phyloP scores from a whole-genome alignment of 2,888 invertebrate genomes.

The Melipona bicolor region DNA sequence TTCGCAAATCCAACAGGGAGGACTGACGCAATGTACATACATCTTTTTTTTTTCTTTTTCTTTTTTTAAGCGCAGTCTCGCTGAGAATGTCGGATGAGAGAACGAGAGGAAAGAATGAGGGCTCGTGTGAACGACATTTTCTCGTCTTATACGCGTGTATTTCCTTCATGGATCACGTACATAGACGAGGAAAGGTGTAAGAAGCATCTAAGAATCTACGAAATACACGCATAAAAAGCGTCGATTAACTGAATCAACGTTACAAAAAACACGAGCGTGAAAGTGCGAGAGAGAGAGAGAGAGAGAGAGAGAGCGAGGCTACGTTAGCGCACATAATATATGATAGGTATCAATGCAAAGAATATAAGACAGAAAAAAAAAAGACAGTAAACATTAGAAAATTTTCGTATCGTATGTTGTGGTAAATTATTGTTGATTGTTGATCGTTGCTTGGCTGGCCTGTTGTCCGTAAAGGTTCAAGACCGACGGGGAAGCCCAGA shows the following conservation, averaged over 20 bases:
- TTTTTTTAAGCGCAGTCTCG: constrained; percentile 11
- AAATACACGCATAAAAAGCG: background rate
- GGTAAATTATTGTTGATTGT: constrained; percentile 77
- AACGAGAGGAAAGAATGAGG: background rate
- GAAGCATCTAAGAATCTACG: background rate
- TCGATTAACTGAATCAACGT: background rate
- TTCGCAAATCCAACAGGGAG: constrained; percentile 28
- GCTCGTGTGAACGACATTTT: background rate
- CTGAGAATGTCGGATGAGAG: background rate
- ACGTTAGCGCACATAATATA: constrained; percentile 33
- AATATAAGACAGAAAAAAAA: background rate
- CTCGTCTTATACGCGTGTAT: constrained; percentile 13
- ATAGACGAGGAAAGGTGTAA: background rate
- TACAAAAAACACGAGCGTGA: constrained; percentile 10
- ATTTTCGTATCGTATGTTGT: constrained; percentile 55
- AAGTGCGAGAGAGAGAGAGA: constrained; percentile 9
- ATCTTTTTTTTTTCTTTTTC: background rate
- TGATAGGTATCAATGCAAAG: background rate
- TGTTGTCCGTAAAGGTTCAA: constrained; percentile 83
- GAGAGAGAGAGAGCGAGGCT: constrained; percentile 10
- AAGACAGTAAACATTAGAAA: constrained; percentile 8
- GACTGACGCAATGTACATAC: background rate
- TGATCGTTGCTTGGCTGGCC: constrained; percentile 83
- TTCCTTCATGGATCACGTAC: background rate
- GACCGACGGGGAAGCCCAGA: constrained; percentile 83